Conservation (phyloP, 2,113 vertebrate species). For the Clarias macrocephalus region DNA sequence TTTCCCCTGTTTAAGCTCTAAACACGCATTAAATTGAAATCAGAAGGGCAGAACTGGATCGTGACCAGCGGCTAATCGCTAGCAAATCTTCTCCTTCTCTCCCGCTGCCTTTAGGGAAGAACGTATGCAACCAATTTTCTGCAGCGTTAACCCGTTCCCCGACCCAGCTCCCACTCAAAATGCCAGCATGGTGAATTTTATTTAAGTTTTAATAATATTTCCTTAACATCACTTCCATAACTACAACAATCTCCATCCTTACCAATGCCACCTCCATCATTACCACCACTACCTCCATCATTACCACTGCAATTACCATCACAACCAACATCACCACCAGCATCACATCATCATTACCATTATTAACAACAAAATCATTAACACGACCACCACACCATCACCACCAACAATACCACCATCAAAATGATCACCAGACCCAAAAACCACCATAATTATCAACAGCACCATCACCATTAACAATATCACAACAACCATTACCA, state of each 20-base stretch:
- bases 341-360: background rate
- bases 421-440: background rate
- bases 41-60: conserved; percentile 62
- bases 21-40: conserved; percentile 69
- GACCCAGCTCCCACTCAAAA: background rate
- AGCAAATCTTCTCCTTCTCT: conserved; percentile 59
- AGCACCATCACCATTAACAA: background rate
- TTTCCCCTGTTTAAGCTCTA: conserved; percentile 65
- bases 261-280: background rate
- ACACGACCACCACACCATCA: background rate
- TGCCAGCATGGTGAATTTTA: background rate
- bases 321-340: background rate
- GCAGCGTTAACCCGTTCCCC: conserved; percentile 29
- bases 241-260: background rate
- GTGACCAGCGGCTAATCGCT: conserved; percentile 65
- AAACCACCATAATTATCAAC: background rate
- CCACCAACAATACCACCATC: background rate
- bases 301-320: background rate
- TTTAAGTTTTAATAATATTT: background rate
- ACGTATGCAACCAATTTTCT: conserved; percentile 47
- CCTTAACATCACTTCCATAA: background rate
- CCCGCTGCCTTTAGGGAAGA: conserved; percentile 33
- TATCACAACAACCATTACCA: background rate
- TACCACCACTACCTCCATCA: background rate
- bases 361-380: background rate